Base-by-base conservation (phyloP, 2,797 vertebrate species). In the Lagothrix lagotricha region DNA sequence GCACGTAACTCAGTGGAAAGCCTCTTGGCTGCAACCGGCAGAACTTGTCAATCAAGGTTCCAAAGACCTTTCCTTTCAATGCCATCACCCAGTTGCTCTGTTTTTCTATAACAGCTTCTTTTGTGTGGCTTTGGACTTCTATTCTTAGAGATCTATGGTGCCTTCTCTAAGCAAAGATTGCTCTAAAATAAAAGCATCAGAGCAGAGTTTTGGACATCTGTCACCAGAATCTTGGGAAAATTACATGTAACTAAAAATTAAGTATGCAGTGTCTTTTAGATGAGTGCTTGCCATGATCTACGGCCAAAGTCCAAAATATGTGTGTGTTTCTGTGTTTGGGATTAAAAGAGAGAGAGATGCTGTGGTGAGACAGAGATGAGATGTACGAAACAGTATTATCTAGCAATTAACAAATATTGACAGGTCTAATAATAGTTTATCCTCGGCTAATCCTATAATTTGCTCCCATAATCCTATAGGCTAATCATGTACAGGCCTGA, bases 361-460 rank as follows among this genome's bases (percentile, higher is more conserved):
- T 52, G 4, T 57, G 5, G 13, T n/a, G 84, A 92, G 19, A 33
- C 30, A 82, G 75, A 91, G 75, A 83, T 28, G 57, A 94, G 33
- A 84, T 46, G 30, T 17, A 92, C 30, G 39, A 79, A 91, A 28
- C 17, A 88, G 26, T n/a, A 57, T 93, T 95, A 97, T 79, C 72
- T 82, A 95, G 88, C 77, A 95, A 85, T 94, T 85, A 97, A 90
- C 41, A 86, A 96, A 95, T 87, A 97, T 88, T 87, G 97, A 92
- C 96, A 95, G 84, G 41, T 81, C 92, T 96, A 97, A 97, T 94
- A 96, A 97, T 94, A 97, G 92, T 85, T 97, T 81, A 96, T 94
- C 98, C 95, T 90, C 72, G 58, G 72, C 36, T 97, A 98, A 98
- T 97, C 97, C 94, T 96, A 30, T 91, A 82, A 97, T 89, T 93